Evolutionary conservation across 2,797 vertebrate genomes (phyloP), one percentile per base, ranked within the genome.

Genomic region (Acanthurus leucopareius): DNA sequence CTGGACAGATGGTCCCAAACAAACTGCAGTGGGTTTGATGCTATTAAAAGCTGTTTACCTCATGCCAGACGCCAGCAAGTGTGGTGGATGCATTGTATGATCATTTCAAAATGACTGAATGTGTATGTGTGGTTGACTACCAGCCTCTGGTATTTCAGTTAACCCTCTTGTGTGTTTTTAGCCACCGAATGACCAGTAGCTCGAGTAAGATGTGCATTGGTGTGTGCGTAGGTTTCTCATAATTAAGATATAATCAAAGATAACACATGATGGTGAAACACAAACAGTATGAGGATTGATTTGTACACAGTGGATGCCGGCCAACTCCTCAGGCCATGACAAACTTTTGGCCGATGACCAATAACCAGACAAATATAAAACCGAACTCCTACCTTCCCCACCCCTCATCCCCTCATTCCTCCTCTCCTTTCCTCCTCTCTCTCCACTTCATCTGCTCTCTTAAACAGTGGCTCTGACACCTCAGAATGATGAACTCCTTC

Each of bases 31-130:
- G 88, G 82, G 95, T 95, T 95, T 95, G 80, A 93, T 92, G 95
- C 96, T 96, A 96, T 96, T 96, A 96, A 96, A 96, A 96, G 96
- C 96, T 94, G 95, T 96, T 96, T 95, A 94, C 96, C 95, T 96
- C 94, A 93, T 92, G 95, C 86, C 88, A 92, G 88, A 91, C 80
- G 52, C 79, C 67, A 53, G 80, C 78, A 56, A 77, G 84, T 85
- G 73, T 54, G 54, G 63, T 75, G 75, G 64, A 76, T 74, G 66
- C 64, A 82, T 86, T 89, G 89, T 84, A 68, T 86, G 86, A 85
- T 86, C 82, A 80, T 83, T 78, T 83, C 19, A 68, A 71, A 88
- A 73, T 83, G 77, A 80, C 65, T 71, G n/a, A 52, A 62, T 77
- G 66, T 74, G 75, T 80, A 42, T 84, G 69, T 72, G 73, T 79